phyloP scores from a whole-genome alignment of 2,888 invertebrate genomes.

The Eudemis profundana region DNA sequence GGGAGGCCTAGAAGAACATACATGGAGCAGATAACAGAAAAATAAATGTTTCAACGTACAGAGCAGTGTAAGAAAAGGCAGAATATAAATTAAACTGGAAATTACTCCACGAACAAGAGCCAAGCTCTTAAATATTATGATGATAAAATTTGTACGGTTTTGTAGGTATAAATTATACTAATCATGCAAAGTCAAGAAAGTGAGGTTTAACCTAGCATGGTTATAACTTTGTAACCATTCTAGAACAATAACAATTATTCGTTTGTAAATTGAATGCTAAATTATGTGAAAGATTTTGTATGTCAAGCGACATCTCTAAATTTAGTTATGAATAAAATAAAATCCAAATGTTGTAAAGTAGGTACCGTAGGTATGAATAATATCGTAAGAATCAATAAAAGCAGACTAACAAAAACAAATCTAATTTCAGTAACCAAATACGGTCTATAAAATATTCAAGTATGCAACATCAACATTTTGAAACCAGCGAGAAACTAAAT shows the following conservation, averaged over 20 bases:
- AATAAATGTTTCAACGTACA: too few species aligned
- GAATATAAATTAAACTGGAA: too few species aligned
- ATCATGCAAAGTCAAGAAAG: neutral
- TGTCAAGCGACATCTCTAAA: neutral
- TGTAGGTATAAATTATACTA: neutral
- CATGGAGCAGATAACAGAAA: too few species aligned
- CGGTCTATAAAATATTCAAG: conserved; percentile 27
- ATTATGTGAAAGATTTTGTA: neutral
- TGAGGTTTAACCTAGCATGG: conserved; percentile 1
- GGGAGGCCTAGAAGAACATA: too few species aligned
- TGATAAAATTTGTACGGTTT: neutral
- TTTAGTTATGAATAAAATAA: neutral
- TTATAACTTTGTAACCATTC: neutral
- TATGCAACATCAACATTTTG: conserved; percentile 25
- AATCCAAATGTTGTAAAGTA: neutral
- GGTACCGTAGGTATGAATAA: neutral
- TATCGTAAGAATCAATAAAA: neutral
- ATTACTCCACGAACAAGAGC: too few species aligned
- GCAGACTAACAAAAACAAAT: neutral
- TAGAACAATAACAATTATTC: neutral
- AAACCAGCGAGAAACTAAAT: conserved; percentile 25
- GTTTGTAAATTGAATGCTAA: neutral
- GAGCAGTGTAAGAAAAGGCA: too few species aligned
- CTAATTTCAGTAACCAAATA: conserved; percentile 27
- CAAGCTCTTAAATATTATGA: too few species aligned